Conservation (phyloP, 2,113 vertebrate species). For the Eulacestoma nigropectus region DNA sequence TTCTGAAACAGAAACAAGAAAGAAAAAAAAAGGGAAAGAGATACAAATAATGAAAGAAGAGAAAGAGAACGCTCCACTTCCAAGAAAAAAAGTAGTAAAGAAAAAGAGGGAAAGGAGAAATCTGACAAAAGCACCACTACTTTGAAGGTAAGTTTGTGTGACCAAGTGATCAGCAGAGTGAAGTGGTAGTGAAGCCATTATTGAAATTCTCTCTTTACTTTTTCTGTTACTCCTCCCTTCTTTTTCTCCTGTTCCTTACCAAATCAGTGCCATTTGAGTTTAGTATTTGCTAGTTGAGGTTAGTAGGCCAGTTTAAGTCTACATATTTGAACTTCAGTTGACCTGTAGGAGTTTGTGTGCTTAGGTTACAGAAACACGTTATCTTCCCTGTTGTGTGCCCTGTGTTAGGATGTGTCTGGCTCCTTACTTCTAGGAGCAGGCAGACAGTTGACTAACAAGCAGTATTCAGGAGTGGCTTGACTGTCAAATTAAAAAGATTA, state of each 20-base stretch:
- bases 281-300: not conserved
- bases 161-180: not conserved
- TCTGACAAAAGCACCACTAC: slow-evolving; percentile 60
- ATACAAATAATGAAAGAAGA: slow-evolving; percentile 77
- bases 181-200: not conserved
- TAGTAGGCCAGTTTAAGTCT: not conserved
- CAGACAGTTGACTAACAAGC: not conserved
- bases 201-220: not conserved
- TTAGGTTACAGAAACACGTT: not conserved
- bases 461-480: not conserved
- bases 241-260: not conserved
- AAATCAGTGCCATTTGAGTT: not conserved
- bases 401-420: not conserved
- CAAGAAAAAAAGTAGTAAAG: slow-evolving; percentile 82
- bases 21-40: slow-evolving; percentile 80
- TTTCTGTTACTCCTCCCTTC: not conserved
- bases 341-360: not conserved
- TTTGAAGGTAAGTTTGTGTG: slow-evolving; percentile 65
- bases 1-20: slow-evolving; percentile 80
- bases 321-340: not conserved
- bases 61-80: slow-evolving; percentile 79
- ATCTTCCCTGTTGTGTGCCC: not conserved
- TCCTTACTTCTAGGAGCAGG: not conserved
- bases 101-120: slow-evolving; percentile 77
- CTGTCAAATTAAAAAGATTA: not conserved